phyloP scores from a whole-genome alignment of 2,797 vertebrate species.

The Phataginus tetradactyla region DNA sequence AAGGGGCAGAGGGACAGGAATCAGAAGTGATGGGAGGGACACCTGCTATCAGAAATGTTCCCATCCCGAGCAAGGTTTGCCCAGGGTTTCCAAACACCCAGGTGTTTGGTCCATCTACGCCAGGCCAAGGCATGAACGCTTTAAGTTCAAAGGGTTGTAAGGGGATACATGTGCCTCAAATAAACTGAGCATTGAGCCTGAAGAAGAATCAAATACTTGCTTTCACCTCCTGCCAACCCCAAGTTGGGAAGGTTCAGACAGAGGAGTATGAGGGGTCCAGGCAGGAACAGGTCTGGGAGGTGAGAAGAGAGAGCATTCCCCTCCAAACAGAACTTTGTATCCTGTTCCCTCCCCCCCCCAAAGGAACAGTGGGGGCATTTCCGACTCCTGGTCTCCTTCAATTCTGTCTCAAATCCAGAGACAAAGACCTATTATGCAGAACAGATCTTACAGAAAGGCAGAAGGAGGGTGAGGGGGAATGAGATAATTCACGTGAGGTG shows the following conservation, averaged over 20 bases:
- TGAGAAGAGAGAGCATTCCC: neutral
- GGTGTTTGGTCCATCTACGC: neutral
- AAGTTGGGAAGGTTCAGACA: neutral
- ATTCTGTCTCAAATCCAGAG: constrained; percentile 77
- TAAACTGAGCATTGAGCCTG: neutral
- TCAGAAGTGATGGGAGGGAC: no score
- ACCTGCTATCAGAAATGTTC: neutral
- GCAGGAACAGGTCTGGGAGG: no score
- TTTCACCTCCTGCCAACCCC: neutral
- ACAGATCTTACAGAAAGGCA: constrained; percentile 78
- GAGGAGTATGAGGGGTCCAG: neutral
- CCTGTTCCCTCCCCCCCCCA: neutral
- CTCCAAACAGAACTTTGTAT: neutral
- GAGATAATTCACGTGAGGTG: constrained; percentile 76
- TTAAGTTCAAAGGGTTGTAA: no score
- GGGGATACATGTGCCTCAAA: neutral
- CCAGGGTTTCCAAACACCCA: neutral
- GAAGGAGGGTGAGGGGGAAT: constrained; percentile 51
- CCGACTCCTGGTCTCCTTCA: constrained; percentile 75
- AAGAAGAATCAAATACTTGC: neutral
- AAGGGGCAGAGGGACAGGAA: neutral
- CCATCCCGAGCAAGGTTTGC: neutral
- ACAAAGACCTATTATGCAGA: constrained; percentile 87
- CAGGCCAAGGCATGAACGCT: neutral
- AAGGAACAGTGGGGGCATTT: neutral